Conservation (phyloP, 2,888 invertebrate genomes). For the Cecidostiba fungosa region DNA sequence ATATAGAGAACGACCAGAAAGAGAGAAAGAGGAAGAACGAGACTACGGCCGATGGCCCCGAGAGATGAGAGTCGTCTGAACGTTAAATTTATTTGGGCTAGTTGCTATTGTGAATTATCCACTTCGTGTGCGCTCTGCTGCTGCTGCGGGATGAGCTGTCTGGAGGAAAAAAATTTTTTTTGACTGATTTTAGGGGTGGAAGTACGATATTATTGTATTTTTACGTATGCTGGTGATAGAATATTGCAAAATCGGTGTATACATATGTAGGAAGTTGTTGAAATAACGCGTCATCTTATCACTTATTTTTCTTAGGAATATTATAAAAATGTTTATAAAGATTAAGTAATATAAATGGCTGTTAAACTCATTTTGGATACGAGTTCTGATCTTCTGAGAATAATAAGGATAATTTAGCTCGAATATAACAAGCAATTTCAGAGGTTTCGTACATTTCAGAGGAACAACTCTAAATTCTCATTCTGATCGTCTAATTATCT, state of each 20-base stretch:
- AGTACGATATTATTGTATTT: too few species aligned
- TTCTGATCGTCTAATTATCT: conserved; percentile 53
- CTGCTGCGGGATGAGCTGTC: neutral
- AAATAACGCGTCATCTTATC: too few species aligned
- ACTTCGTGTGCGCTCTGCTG: neutral
- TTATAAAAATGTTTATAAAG: too few species aligned
- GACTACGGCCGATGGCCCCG: conserved; percentile 3
- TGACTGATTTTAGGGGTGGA: too few species aligned
- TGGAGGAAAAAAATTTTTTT: neutral
- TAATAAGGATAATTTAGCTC: neutral
- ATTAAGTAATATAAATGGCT: too few species aligned
- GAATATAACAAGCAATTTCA: neutral
- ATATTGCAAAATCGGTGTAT: too few species aligned
- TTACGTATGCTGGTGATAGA: too few species aligned
- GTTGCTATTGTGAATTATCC: neutral
- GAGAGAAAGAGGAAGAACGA: neutral
- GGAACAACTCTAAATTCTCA: neutral
- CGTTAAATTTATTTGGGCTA: conserved; percentile 28
- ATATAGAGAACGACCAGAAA: neutral
- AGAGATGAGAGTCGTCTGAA: neutral
- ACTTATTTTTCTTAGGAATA: too few species aligned
- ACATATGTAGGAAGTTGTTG: too few species aligned
- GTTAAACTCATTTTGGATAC: neutral
- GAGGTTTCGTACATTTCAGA: neutral
- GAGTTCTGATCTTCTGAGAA: neutral